Percentiles rank a stretch among this genome's conserved stretches.
Evolutionary conservation across 2,113 vertebrate species (phyloP).

Genomic region (Mesocricetus auratus): DNA sequence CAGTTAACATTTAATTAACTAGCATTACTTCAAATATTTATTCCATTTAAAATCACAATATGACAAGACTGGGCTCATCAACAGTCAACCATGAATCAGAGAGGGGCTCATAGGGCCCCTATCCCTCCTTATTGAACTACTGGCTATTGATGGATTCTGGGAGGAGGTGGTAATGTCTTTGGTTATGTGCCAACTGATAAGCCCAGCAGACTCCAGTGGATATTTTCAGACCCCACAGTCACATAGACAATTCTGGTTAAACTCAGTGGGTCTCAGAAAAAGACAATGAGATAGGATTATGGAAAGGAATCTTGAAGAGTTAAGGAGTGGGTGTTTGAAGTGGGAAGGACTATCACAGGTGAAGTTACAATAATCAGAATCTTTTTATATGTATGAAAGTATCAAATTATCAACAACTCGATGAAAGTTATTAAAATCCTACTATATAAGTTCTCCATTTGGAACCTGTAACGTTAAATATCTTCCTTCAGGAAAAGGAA

Average conservation of each 20-base stretch:
- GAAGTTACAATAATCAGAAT: background rate
- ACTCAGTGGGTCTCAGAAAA: background rate
- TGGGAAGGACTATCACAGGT: background rate
- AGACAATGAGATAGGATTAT: background rate
- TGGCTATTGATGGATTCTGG: background rate
- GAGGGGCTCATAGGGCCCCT: background rate
- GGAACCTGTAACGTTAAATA: conserved; percentile 49
- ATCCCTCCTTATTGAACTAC: background rate
- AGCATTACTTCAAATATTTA: conserved; percentile 59
- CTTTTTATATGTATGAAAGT: background rate
- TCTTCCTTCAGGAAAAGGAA: conserved; percentile 38
- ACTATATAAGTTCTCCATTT: background rate
- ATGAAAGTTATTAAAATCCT: background rate
- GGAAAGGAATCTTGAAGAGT: background rate
- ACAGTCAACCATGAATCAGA: background rate
- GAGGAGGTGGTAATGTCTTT: background rate
- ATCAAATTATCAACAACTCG: background rate
- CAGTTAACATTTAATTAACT: conserved; percentile 60
- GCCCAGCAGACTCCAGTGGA: background rate
- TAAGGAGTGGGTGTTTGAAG: background rate
- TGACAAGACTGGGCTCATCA: background rate
- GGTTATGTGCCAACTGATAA: background rate
- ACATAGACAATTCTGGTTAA: background rate
- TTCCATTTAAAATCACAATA: conserved; percentile 49
- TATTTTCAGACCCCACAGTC: background rate